phyloP scores from a whole-genome alignment of 2,113 vertebrate species.

The Poeciliopsis retropinna region DNA sequence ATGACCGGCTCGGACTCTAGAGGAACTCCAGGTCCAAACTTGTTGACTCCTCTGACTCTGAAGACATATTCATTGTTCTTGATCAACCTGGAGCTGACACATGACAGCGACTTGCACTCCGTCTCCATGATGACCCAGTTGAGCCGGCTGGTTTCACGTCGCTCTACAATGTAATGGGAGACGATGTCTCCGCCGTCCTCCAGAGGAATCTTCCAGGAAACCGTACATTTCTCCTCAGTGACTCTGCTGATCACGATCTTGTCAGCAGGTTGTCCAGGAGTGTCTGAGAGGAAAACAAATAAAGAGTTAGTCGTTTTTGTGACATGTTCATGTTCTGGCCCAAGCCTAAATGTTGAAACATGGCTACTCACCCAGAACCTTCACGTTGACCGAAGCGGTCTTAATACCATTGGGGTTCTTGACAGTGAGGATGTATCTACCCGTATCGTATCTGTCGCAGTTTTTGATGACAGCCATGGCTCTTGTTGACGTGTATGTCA shows the following conservation, averaged over 20 bases:
- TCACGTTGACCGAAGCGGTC: conserved; percentile 88
- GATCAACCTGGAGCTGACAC: conserved; percentile 90
- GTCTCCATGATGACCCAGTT: conserved; percentile 95
- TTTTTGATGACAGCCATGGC: conserved; percentile 95
- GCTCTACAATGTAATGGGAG: conserved; percentile 92
- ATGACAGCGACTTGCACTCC: conserved; percentile 92
- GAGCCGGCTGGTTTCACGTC: conserved; percentile 96
- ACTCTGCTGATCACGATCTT: conserved; percentile 90
- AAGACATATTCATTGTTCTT: conserved; percentile 98
- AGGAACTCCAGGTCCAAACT: conserved; percentile 91
- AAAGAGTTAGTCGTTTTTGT: background rate
- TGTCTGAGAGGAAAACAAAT: conserved; percentile 79
- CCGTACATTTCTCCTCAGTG: conserved; percentile 96
- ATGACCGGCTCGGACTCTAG: conserved; percentile 88
- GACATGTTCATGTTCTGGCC: background rate
- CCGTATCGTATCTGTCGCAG: conserved; percentile 93
- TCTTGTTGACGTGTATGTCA: conserved; percentile 93
- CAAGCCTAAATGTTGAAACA: background rate
- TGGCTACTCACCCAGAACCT: conserved; percentile 90
- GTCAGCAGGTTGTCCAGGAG: conserved; percentile 90
- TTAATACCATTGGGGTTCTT: conserved; percentile 96
- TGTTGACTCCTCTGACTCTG: conserved; percentile 95
- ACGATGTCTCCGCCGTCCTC: conserved; percentile 93
- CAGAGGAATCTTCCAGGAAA: conserved; percentile 91
- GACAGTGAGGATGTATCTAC: conserved; percentile 91